These are phyloP conservation scores for Corythornis madagascariensis DNA, from an alignment of 2,113 vertebrate genomes.

Conservation along the genomic window DNA sequence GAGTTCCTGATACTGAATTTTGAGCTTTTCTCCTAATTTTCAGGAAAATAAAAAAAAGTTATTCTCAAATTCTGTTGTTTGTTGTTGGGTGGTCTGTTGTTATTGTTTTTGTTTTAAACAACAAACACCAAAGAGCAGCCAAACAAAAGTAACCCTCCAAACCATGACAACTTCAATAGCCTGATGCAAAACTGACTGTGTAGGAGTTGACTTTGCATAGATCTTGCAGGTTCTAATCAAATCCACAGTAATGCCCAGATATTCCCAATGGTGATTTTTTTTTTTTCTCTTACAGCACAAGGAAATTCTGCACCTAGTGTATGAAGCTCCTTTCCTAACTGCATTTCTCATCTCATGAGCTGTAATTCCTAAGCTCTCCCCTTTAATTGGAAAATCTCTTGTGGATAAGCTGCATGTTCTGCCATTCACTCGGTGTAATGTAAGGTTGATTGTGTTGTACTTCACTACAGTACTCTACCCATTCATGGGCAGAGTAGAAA, in stretches of 20 bases:
- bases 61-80: background rate
- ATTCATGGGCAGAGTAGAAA: slow-evolving; percentile 34
- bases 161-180: background rate
- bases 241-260: background rate
- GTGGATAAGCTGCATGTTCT: slow-evolving; percentile 48
- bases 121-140: background rate
- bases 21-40: background rate
- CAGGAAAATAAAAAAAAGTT: background rate
- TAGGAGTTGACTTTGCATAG: background rate
- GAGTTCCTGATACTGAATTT: background rate
- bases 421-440: slow-evolving; percentile 37
- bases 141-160: background rate
- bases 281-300: background rate
- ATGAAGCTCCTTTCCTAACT: slow-evolving; percentile 40
- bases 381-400: slow-evolving; percentile 63
- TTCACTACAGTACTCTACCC: background rate
- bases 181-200: background rate
- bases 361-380: slow-evolving; percentile 51
- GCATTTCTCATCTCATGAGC: slow-evolving; percentile 52
- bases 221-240: slow-evolving; percentile 7
- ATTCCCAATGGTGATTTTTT: slow-evolving; percentile 13
- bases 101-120: no score
- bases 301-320: slow-evolving; percentile 32
- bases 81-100: no score
- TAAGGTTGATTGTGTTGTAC: slow-evolving; percentile 37